Evolutionary conservation across 2,797 vertebrate species (phyloP).

Genomic region (Fistularia commersonii): DNA sequence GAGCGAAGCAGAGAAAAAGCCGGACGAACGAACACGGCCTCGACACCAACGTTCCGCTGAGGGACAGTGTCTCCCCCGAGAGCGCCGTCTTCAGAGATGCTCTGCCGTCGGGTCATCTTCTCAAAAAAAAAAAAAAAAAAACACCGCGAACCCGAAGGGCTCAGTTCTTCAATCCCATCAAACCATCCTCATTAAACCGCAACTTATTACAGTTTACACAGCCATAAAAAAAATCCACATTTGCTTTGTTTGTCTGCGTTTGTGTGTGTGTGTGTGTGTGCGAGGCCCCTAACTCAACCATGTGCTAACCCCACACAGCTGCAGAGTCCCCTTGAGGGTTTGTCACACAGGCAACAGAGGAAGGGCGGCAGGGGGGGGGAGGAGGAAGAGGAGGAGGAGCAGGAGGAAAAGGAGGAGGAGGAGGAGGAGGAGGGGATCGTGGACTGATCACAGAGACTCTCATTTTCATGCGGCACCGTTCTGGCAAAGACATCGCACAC

Average conservation of each 20-base stretch:
- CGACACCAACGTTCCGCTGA: no score
- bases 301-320: constrained; percentile 75
- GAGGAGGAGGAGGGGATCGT: neutral
- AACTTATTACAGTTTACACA: constrained; percentile 34
- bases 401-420: neutral
- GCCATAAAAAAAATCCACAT: constrained; percentile 47
- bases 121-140: no score
- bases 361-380: constrained; percentile 29
- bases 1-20: no score
- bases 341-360: constrained; percentile 69
- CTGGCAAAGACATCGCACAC: constrained; percentile 65
- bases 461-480: constrained; percentile 64
- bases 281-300: constrained; percentile 73
- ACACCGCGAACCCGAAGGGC: neutral
- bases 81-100: no score
- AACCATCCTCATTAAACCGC: constrained; percentile 25
- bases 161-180: constrained; percentile 2
- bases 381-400: neutral
- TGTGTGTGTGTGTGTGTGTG: constrained; percentile 51
- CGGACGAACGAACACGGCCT: no score
- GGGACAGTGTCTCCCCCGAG: no score
- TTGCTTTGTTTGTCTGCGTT: constrained; percentile 52
- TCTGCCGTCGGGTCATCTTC: no score
- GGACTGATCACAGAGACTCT: constrained; percentile 47
- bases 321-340: constrained; percentile 71